Base-by-base conservation (phyloP, 2,888 invertebrate genomes). In the Cremastinae sp. region DNA sequence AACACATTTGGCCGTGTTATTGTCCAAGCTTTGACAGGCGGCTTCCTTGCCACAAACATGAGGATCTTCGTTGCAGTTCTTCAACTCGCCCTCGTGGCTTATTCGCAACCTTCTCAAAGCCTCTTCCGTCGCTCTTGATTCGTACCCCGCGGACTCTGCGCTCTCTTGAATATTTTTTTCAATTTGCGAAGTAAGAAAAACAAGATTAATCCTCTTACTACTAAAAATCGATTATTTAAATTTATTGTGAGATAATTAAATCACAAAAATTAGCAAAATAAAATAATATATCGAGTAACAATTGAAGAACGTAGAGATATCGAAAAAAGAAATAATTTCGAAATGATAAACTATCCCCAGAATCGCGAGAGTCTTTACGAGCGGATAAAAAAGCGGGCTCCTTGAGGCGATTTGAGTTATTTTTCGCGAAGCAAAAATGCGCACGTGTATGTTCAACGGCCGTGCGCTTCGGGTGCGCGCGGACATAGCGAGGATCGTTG, bases 1-100 rank as follows among this genome's bases (percentile, higher is more conserved):
- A 2, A 93, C 90, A 85, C 94, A 95, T 59, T 90, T 92, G 83
- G 93, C 92, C 3, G 90, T 90, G 71, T 89, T 89, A 75, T 92
- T 91, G 62, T 90, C 86, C 79, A 90, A 88, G 10, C 89, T 90
- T 69, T 90, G 89, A 83, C 94, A 94, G 0, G 94, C 94, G 0
- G 93, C 93, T 80, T 94, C 94, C 41, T 90, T 90, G 0, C 92
- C 92, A 82, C 94, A 94, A 45, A 92, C 91, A 9, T 91, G 90
- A 1, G 90, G 89, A 64, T 88, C 79, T 18, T 82, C 83, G 35
- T 78, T 78, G 80, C 89, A 89, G 75, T 86, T 83, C 59, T 81
- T 83, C 65, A 87, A 81, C 5, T 70, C 73, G n/a, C 43, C 78
- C 2, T 74, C 79, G 2, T 76, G 56, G 41, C 61, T 75, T 56